Percentiles rank a stretch among this genome's conserved stretches.
Evolutionary conservation across 2,113 vertebrate species (phyloP).

Genomic region (Prietella phreatophila): DNA sequence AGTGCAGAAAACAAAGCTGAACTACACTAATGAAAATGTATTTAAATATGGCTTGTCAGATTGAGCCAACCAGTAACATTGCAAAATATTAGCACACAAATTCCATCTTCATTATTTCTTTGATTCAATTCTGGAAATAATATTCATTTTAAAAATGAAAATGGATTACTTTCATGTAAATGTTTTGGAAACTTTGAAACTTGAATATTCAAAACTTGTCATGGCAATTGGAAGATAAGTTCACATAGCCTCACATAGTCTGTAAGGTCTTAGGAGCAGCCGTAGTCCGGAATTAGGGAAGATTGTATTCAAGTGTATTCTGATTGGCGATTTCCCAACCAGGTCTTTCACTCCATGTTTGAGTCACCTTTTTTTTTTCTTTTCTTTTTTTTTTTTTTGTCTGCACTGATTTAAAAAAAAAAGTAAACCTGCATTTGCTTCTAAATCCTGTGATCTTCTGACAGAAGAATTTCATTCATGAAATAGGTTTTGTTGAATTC

Average conservation of each 20-base stretch:
- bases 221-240: no score
- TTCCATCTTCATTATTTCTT: not conserved
- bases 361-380: no score
- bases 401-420: not conserved
- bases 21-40: not conserved
- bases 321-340: not conserved
- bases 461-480: not conserved
- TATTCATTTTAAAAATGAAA: not conserved
- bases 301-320: no score
- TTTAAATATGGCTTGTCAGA: not conserved
- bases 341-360: not conserved
- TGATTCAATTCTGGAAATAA: not conserved
- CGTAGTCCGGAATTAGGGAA: no score
- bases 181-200: no score
- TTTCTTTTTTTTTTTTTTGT: no score
- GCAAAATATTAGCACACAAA: not conserved
- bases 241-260: no score
- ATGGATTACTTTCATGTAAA: no score
- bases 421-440: not conserved
- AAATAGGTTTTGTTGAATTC: not conserved
- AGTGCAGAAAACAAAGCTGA: not conserved
- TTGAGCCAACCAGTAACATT: not conserved
- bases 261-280: no score
- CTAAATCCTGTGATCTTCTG: not conserved
- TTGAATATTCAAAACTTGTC: no score